Evolutionary conservation across 2,797 vertebrate species (phyloP).

Genomic region (Phrynocephalus forsythii): DNA sequence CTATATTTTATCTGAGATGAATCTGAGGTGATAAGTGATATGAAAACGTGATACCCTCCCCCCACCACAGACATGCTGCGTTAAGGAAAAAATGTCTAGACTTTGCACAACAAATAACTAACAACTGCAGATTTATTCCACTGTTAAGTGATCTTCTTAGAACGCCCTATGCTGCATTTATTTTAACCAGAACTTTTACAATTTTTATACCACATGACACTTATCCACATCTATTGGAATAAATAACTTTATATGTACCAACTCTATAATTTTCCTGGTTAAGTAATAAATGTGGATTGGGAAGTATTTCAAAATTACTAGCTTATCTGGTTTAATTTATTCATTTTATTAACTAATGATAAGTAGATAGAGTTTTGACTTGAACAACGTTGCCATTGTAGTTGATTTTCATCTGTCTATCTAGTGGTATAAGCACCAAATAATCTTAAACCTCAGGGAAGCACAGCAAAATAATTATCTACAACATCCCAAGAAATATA

Average conservation of each 20-base stretch:
- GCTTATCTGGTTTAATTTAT: constrained; percentile 62
- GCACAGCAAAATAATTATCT: not conserved
- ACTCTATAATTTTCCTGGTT: not conserved
- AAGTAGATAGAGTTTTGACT: not conserved
- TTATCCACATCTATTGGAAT: not conserved
- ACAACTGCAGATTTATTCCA: constrained; percentile 1
- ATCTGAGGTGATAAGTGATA: not conserved
- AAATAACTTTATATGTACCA: not conserved
- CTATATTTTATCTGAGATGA: not conserved
- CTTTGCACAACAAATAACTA: not conserved
- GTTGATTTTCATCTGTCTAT: not conserved
- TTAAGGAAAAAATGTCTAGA: not conserved
- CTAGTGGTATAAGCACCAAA: not conserved
- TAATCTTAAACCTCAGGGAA: not conserved
- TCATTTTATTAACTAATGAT: constrained; percentile 58
- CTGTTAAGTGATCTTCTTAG: constrained; percentile 8
- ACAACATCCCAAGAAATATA: not conserved
- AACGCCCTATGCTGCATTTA: not conserved
- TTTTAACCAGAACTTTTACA: constrained; percentile 13
- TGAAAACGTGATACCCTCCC: not conserved
- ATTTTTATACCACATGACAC: not conserved
- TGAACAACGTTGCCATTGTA: not conserved
- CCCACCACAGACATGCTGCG: not conserved
- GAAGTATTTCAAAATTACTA: constrained; percentile 55
- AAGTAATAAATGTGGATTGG: not conserved